Percentiles rank a stretch among this genome's conserved stretches.
phyloP scores from a whole-genome alignment of 2,113 vertebrate species.

The Engystomops pustulosus region DNA sequence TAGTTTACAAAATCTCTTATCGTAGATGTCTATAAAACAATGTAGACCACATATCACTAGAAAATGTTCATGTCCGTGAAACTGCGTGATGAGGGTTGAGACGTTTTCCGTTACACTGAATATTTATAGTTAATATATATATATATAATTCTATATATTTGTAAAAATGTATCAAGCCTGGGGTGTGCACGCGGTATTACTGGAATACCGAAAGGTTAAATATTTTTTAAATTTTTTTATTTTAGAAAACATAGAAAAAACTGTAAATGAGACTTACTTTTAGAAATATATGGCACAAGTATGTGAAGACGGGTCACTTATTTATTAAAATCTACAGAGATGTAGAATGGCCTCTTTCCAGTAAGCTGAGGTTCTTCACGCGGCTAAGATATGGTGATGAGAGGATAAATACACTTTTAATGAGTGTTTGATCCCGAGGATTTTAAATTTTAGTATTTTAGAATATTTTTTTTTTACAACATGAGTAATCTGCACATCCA shows the following conservation, averaged over 20 bases:
- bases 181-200: constrained; percentile 25
- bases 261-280: constrained; percentile 26
- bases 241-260: constrained; percentile 35
- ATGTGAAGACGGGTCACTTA: not conserved
- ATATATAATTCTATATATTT: too few species aligned
- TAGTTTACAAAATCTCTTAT: constrained; percentile 23
- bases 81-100: not conserved
- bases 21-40: constrained; percentile 19
- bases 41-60: constrained; percentile 9
- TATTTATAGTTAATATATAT: constrained; percentile 10
- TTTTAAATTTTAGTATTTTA: not conserved
- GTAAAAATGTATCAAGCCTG: constrained; percentile 28
- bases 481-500: not conserved
- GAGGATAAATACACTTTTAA: constrained; percentile 13
- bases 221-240: not conserved
- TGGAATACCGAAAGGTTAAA: constrained; percentile 26
- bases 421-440: constrained; percentile 11
- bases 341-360: constrained; percentile 24
- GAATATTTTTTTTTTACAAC: not conserved
- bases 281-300: constrained; percentile 46
- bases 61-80: not conserved
- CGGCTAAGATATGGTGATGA: not conserved
- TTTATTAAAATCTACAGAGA: constrained; percentile 38
- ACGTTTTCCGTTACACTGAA: not conserved
- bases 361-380: not conserved